Conservation (phyloP, 2,113 vertebrate species). For the Leucopternis melanops region DNA sequence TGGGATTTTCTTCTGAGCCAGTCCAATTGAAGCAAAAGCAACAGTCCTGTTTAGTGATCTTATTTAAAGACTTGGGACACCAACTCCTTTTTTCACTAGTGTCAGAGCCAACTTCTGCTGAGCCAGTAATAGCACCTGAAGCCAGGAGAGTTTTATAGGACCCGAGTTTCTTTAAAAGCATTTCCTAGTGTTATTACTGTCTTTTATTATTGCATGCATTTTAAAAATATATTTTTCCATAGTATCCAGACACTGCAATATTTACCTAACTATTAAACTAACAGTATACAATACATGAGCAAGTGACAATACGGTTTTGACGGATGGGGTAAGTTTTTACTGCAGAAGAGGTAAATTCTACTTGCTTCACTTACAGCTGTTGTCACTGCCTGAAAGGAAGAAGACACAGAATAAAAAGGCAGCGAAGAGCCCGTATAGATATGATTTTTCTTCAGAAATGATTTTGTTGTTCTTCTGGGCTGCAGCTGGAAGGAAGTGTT, state of each 20-base stretch:
- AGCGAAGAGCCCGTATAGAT: not conserved
- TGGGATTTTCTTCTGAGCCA: not conserved
- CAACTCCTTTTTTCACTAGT: not conserved
- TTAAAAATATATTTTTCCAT: not conserved
- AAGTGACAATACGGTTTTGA: not conserved
- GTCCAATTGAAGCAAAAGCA: not conserved
- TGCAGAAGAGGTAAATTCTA: not conserved
- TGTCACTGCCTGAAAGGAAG: not conserved
- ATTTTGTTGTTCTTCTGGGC: not conserved
- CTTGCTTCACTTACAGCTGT: not conserved
- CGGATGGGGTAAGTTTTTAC: not conserved
- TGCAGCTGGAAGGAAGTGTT: not conserved
- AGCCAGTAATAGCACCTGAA: not conserved
- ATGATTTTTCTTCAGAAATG: fast-evolving
- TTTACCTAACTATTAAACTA: not conserved
- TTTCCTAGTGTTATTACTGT: not conserved
- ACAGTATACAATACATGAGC: not conserved
- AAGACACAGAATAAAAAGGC: not conserved
- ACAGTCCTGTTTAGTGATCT: not conserved
- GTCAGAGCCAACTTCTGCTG: not conserved
- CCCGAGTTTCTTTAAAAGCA: not conserved
- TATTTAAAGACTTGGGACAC: not conserved
- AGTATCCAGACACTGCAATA: not conserved
- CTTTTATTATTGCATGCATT: not conserved
- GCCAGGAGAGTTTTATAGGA: not conserved